phyloP scores from a whole-genome alignment of 1,140 invertebrate species.

The Chironomus tepperi region DNA sequence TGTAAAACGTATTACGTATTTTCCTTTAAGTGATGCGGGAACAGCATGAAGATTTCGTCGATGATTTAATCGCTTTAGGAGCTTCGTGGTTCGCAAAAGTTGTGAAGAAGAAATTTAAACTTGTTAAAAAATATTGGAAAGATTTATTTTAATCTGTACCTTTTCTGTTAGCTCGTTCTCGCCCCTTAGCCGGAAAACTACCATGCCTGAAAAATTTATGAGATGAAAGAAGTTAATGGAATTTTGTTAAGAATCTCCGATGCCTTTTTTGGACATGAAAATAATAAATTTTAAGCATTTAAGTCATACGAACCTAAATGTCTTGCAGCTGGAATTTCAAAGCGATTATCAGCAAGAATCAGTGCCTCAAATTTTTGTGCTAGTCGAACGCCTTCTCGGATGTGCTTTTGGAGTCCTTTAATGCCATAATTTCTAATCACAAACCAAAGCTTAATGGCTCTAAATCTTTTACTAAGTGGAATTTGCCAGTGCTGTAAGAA shows the following conservation, averaged over 20 bases:
- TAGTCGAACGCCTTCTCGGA: slow-evolving; percentile 76
- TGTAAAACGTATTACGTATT: slow-evolving; percentile 85
- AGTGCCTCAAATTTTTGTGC: slow-evolving; percentile 86
- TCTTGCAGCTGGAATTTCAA: slow-evolving; percentile 82
- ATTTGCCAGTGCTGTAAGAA: slow-evolving; percentile 91
- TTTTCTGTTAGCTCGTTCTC: slow-evolving; percentile 77
- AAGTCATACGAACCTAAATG: slow-evolving; percentile 51
- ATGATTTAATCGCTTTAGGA: slow-evolving; percentile 80
- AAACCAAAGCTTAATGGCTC: slow-evolving; percentile 96
- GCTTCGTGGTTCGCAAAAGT: slow-evolving; percentile 26
- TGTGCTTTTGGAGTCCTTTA: slow-evolving; percentile 80
- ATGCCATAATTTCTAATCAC: slow-evolving; percentile 87
- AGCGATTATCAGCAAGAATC: slow-evolving; percentile 68
- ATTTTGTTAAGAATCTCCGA: too few species aligned
- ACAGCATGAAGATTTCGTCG: slow-evolving; percentile 84
- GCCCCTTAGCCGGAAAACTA: slow-evolving; percentile 83
- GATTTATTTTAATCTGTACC: background rate
- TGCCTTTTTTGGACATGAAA: too few species aligned
- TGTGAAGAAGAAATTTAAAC: background rate
- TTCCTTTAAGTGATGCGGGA: slow-evolving; percentile 78
- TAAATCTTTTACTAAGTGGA: slow-evolving; percentile 89
- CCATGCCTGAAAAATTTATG: slow-evolving; percentile 57
- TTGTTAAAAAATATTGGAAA: too few species aligned
- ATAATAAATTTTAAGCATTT: too few species aligned
- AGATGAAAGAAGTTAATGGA: too few species aligned